A percentile compares a stretch with the other conserved stretches of the same genome.
Conservation (phyloP, 37 sponge, comb jelly and placozoan species). For the Beroe forskalii region DNA sequence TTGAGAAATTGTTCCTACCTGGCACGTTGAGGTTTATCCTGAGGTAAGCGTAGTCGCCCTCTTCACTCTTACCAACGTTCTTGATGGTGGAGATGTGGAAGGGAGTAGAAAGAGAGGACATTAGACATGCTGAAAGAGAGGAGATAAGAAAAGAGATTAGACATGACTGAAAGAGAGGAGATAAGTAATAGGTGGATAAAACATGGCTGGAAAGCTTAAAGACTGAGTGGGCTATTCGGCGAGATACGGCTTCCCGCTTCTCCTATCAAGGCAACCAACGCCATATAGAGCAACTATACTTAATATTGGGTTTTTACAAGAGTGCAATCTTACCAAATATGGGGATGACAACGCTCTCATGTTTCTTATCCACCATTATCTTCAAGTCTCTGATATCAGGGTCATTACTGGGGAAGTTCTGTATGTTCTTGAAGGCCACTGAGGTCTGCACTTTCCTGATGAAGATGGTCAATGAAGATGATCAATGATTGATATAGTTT, state of each 20-base stretch:
- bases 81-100: slow-evolving; percentile 95
- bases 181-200: too few species aligned
- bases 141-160: too few species aligned
- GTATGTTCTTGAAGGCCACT: slow-evolving; percentile 84
- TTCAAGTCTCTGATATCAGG: slow-evolving; percentile 80
- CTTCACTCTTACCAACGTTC: slow-evolving; percentile 96
- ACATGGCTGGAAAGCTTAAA: too few species aligned
- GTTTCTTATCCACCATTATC: slow-evolving; percentile 86
- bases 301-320: too few species aligned
- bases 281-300: too few species aligned
- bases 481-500: too few species aligned
- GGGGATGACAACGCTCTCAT: slow-evolving; percentile 88
- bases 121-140: too few species aligned
- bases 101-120: slow-evolving; percentile 70
- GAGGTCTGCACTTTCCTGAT: slow-evolving; percentile 64
- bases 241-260: too few species aligned
- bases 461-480: not conserved
- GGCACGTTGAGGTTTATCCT: slow-evolving; percentile 81
- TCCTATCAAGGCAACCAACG: too few species aligned
- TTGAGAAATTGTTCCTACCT: too few species aligned
- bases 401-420: slow-evolving; percentile 81
- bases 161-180: too few species aligned
- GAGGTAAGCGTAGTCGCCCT: slow-evolving; percentile 91
- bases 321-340: slow-evolving; percentile 87
- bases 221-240: too few species aligned